A percentile compares a stretch with the other conserved stretches of the same genome.
Evolutionary conservation across 2,113 vertebrate species (phyloP).

Genomic region (Pollimyrus isidori): DNA sequence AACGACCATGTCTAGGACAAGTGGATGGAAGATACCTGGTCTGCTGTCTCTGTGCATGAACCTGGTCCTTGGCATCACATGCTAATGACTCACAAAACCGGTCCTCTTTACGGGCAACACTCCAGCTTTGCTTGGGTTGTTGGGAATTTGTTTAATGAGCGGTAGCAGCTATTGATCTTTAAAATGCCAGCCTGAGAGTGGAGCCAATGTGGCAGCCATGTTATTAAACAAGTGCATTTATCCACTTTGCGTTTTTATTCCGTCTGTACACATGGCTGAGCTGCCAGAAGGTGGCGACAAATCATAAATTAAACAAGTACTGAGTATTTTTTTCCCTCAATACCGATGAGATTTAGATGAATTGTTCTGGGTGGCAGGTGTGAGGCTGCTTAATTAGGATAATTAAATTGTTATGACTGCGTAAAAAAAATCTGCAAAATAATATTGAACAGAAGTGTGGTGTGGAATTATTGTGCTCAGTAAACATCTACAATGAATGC

Average conservation of each 20-base stretch:
- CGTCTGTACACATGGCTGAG: constrained; percentile 71
- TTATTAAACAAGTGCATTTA: background rate
- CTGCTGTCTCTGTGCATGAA: background rate
- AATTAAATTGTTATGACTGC: background rate
- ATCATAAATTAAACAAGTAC: constrained; percentile 80
- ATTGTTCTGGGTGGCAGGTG: background rate
- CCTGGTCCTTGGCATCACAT: background rate
- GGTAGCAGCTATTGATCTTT: background rate
- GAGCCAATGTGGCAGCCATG: background rate
- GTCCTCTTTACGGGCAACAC: background rate
- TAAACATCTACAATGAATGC: background rate
- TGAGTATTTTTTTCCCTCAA: constrained; percentile 85
- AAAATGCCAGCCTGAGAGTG: background rate
- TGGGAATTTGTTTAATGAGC: background rate
- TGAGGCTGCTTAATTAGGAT: background rate
- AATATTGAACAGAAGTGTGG: background rate
- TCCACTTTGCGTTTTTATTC: background rate
- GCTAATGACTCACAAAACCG: background rate
- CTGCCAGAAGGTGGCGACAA: constrained; percentile 80
- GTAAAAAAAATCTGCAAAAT: background rate
- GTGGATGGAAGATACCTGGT: background rate
- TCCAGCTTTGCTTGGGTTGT: background rate
- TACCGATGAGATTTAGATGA: constrained; percentile 85
- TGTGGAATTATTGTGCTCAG: background rate
- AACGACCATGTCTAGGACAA: background rate